Evolutionary conservation across 2,797 vertebrate species (phyloP).

Genomic region (Malacoctenus gilli): DNA sequence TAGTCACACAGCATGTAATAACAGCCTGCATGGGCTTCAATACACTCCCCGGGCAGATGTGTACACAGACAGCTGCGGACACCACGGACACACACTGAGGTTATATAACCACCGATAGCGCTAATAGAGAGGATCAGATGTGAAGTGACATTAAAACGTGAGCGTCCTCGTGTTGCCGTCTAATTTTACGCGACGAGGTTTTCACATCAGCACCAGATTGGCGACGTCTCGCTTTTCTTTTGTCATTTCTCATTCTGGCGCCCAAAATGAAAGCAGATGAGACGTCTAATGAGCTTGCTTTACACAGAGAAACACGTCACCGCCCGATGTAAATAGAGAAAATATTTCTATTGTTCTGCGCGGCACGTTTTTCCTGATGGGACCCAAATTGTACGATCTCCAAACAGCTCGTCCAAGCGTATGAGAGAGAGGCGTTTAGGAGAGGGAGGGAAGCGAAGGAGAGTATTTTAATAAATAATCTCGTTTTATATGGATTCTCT

Average conservation of each 20-base stretch:
- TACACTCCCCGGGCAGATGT: too few species aligned
- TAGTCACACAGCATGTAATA: not conserved
- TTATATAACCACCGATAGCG: not conserved
- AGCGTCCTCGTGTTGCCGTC: conserved; percentile 11
- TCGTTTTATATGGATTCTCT: conserved; percentile 49
- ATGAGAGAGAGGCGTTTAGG: conserved; percentile 8
- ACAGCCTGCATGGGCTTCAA: too few species aligned
- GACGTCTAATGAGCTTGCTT: conserved; percentile 22
- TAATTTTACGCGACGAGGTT: conserved; percentile 20
- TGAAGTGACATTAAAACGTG: conserved; percentile 11
- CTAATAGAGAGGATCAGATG: conserved; percentile 6
- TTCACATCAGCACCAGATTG: conserved; percentile 39
- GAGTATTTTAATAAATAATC: conserved; percentile 54
- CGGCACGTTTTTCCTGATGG: conserved; percentile 44
- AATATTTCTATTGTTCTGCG: conserved; percentile 41
- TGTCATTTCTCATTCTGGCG: conserved; percentile 19
- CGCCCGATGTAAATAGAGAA: conserved; percentile 13
- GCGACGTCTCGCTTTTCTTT: not conserved
- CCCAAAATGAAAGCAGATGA: conserved; percentile 28
- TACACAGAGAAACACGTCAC: conserved; percentile 19
- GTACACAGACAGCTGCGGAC: too few species aligned
- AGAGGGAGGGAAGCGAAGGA: conserved; percentile 9
- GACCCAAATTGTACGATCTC: conserved; percentile 46
- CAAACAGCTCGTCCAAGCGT: conserved; percentile 19
- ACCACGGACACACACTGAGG: too few species aligned